Evolutionary conservation across 2,888 invertebrate genomes (phyloP), one percentile per base, ranked within the genome.

Genomic region (Glaucopsyche alexis): DNA sequence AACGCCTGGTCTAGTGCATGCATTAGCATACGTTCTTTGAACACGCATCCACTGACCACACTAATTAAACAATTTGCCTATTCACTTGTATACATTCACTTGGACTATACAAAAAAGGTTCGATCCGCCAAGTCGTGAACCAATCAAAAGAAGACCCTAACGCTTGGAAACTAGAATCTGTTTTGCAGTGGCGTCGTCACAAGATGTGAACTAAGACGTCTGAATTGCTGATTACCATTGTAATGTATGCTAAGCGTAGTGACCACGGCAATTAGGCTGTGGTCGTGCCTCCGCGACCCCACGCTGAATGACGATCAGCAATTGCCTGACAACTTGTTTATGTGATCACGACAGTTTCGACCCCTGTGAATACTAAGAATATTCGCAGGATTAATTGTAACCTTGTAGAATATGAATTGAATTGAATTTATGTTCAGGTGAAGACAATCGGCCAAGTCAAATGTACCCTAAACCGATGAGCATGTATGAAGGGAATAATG

Each of bases 21-120:
- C 16, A 60, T 60, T 60, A 60, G 13, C 60, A 60, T 60, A 60
- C 60, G 47, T 47, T 47, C 47, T 38, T 13, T 38, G 60, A 60
- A 60, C 60, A 55, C 55, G 19, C 67, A 49, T 49, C 47, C 49
- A 69, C 84, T 86, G 86, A 81, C 84, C 82, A 84, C 86, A 83
- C 83, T 89, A 89, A 91, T 91, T 85, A 90, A 85, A 82, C 90
- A 87, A 91, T 91, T 92, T 88, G 88, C 90, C 85, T 87, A 86
- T 84, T 82, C 82, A 81, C 78, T 82, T 76, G 80, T 80, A 81
- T 77, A 79, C 79, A 79, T 78, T 79, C 74, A 78, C 76, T 75
- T 75, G 19, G 64, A 45, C 71, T n/a, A 73, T 72, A 75, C 70
- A 65, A 47, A 72, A 71, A 79, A 76, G 75, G 75, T 38, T 74